These are phyloP conservation scores for Phortica okadai DNA, from an alignment of 2,888 invertebrate species.

Conservation along the genomic window DNA sequence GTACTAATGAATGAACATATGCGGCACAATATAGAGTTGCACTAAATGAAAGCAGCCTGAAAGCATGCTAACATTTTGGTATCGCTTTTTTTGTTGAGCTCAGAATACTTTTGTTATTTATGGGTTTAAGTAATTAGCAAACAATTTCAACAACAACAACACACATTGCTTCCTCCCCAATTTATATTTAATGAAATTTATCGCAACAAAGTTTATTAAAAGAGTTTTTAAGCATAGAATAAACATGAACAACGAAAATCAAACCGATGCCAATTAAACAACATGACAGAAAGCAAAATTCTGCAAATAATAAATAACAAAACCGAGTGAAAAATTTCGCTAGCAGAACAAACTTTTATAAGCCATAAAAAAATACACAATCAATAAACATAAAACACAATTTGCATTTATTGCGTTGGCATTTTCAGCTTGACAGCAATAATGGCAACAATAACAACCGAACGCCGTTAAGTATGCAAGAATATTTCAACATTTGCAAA, in stretches of 20 bases:
- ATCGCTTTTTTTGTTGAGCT: neutral
- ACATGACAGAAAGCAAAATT: neutral
- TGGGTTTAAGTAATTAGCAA: too few species aligned
- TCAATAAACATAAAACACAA: neutral
- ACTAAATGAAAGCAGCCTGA: neutral
- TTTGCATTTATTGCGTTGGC: neutral
- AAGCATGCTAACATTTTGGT: neutral
- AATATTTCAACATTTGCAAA: neutral
- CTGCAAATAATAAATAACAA: neutral
- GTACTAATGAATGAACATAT: neutral
- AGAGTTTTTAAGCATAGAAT: neutral
- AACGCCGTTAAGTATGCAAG: slow-evolving; percentile 16
- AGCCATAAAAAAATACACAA: neutral
- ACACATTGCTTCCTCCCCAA: too few species aligned
- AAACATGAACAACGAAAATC: neutral
- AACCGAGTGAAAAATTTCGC: neutral
- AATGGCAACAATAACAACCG: neutral
- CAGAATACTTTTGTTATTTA: neutral
- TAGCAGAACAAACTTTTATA: neutral
- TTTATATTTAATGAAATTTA: too few species aligned
- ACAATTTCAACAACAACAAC: too few species aligned
- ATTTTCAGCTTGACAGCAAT: neutral
- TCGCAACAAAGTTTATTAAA: too few species aligned
- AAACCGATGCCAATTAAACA: neutral
- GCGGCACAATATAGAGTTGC: neutral